phyloP scores from a whole-genome alignment of 2,888 invertebrate genomes.

The Deilephila elpenor region DNA sequence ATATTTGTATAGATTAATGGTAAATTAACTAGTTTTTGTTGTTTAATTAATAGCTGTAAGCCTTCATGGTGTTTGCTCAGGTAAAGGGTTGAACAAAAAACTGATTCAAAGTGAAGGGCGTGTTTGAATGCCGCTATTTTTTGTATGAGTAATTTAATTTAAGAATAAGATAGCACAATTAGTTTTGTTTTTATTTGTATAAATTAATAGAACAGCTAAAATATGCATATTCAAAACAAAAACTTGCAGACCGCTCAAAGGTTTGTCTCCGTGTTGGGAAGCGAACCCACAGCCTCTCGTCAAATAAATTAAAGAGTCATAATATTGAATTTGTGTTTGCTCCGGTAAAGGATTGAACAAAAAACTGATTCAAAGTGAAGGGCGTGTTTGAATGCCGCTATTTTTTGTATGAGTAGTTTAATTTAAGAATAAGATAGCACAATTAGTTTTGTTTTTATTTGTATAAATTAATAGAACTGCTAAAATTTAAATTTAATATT shows the following conservation, averaged over 20 bases:
- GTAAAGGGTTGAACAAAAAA: slow-evolving; percentile 12
- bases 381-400: neutral
- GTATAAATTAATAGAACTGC: too few relatives aligned
- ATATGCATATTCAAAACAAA: too few relatives aligned
- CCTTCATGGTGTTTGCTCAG: slow-evolving; percentile 19
- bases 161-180: neutral
- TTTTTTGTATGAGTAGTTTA: neutral
- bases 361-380: slow-evolving; percentile 22
- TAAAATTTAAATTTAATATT: too few relatives aligned
- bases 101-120: slow-evolving; percentile 19
- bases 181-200: too few relatives aligned
- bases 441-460: neutral
- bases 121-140: neutral
- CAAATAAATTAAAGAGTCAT: too few relatives aligned
- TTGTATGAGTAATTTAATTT: neutral
- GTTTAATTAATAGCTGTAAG: neutral
- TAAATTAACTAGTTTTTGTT: neutral
- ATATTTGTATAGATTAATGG: too few relatives aligned
- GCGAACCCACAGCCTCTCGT: too few relatives aligned
- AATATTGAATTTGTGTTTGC: too few relatives aligned
- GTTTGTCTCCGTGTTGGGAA: too few relatives aligned
- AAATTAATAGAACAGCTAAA: too few relatives aligned
- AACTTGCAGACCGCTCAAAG: too few relatives aligned
- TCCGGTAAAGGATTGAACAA: slow-evolving; percentile 3
- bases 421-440: neutral